Evolutionary conservation across 2,888 invertebrate species (phyloP).

Genomic region (Tetheella fluctuosa): DNA sequence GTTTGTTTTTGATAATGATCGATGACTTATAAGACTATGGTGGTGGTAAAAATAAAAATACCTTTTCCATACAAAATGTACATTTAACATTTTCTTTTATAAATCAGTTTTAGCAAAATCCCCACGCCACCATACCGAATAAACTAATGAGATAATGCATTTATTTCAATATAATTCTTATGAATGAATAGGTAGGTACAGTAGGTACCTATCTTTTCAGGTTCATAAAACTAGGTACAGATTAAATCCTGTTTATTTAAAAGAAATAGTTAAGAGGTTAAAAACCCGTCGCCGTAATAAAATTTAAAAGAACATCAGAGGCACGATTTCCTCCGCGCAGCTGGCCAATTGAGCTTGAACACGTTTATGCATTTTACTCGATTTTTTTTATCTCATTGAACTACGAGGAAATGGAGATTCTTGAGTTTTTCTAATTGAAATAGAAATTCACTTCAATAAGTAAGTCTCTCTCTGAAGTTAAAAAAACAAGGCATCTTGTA

Average conservation of each 20-base stretch:
- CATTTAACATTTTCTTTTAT: no score
- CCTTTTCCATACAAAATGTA: no score
- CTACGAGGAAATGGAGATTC: slow-evolving; percentile 45
- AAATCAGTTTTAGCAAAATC: no score
- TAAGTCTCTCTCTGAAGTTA: slow-evolving; percentile 15
- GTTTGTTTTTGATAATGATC: no score
- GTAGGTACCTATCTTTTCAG: no score
- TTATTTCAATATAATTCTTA: no score
- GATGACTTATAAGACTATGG: no score
- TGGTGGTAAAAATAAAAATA: no score
- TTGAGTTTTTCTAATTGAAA: slow-evolving; percentile 52
- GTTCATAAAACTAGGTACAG: background rate
- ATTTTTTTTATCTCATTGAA: slow-evolving; percentile 46
- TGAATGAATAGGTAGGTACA: background rate
- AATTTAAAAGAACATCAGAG: slow-evolving; percentile 50
- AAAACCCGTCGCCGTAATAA: slow-evolving; percentile 34
- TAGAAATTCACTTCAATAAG: slow-evolving; percentile 43
- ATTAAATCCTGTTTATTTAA: slow-evolving; percentile 11
- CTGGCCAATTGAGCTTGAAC: slow-evolving; percentile 53
- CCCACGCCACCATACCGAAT: no score
- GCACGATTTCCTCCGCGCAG: slow-evolving; percentile 53
- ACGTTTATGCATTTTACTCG: slow-evolving; percentile 54
- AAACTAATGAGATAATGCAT: no score
- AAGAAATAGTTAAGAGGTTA: slow-evolving; percentile 16
- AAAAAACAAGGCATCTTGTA: background rate